Evolutionary conservation across 2,888 invertebrate species (phyloP), one percentile per base, ranked within the genome.

Genomic region (Calameuta idolon): DNA sequence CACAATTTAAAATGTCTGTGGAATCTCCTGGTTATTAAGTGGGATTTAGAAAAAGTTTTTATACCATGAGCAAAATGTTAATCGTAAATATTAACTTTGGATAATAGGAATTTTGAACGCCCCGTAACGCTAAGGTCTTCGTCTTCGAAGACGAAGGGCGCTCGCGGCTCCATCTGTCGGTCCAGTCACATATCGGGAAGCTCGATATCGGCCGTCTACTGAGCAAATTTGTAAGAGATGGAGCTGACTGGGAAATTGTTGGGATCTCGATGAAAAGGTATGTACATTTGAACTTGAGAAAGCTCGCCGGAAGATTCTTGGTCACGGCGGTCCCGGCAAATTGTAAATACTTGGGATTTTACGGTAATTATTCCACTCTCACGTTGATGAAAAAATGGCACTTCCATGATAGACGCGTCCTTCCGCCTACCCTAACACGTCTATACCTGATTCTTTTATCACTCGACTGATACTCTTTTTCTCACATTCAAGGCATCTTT

Each of bases 211-310:
- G 80, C 86, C 83, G 85, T 83, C 86, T 86, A 87, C 86, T 88
- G 86, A 87, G 81, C 80, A 83, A 84, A 86, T 88, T 87, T 81
- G 85, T 88, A 86, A 89, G 88, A 89, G 89, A 89, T 88, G 89
- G 89, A 88, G 89, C 89, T 89, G 84, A 87, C 81, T 81, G 80
- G 86, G 81, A 80, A 86, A 85, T 85, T 85, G 82, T 83, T 85
- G 79, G 79, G 82, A 82, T 84, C 84, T 82, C 83, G 81, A 84
- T 82, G 81, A 85, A 85, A 83, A 86, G 86, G 86, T 87, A 80
- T 75, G 79, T 77, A 71, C 78, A 76, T 75, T 75, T 75, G 74
- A 79, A 79, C 79, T 73, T 73, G 69, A 76, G 73, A 69, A 74
- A 76, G 69, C 76, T 75, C 68, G 73, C 73, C 78, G 78, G 71